Percentiles rank a stretch among this genome's conserved stretches.
Conservation (phyloP, 1,140 invertebrate genomes). For the Ganaspis sp. region DNA sequence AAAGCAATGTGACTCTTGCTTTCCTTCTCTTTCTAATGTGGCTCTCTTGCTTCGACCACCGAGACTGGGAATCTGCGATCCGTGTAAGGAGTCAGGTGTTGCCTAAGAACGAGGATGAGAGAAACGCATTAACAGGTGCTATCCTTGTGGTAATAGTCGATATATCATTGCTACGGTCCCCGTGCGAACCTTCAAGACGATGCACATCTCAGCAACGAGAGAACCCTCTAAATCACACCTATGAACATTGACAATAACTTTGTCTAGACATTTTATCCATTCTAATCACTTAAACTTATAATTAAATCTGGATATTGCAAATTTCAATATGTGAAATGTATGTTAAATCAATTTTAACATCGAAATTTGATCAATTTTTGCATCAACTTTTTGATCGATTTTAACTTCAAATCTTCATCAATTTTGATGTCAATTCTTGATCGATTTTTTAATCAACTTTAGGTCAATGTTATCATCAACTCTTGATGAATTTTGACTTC, state of each 20-base stretch:
- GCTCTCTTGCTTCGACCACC: slow-evolving; percentile 20
- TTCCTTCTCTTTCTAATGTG: not conserved
- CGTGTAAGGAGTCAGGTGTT: slow-evolving; percentile 60
- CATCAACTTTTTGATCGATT: too few species aligned
- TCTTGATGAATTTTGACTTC: too few species aligned
- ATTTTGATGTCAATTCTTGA: too few species aligned
- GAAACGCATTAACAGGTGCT: slow-evolving; percentile 70
- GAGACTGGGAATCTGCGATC: slow-evolving; percentile 48
- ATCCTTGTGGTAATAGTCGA: slow-evolving; percentile 62
- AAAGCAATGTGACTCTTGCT: slow-evolving; percentile 51
- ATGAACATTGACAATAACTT: not conserved
- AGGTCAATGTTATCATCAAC: too few species aligned
- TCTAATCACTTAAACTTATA: too few species aligned
- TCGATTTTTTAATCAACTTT: too few species aligned
- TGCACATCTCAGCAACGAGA: not conserved
- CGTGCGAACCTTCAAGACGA: slow-evolving; percentile 33
- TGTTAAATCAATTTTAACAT: too few species aligned
- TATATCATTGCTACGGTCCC: slow-evolving; percentile 60
- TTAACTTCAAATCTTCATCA: too few species aligned
- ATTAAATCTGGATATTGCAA: too few species aligned
- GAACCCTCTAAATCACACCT: not conserved
- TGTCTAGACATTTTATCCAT: too few species aligned
- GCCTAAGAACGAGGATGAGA: slow-evolving; percentile 53
- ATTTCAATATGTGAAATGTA: too few species aligned
- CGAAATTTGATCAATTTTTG: too few species aligned